Conservation (phyloP, 2,888 invertebrate species). For the Mythimna vitellina region DNA sequence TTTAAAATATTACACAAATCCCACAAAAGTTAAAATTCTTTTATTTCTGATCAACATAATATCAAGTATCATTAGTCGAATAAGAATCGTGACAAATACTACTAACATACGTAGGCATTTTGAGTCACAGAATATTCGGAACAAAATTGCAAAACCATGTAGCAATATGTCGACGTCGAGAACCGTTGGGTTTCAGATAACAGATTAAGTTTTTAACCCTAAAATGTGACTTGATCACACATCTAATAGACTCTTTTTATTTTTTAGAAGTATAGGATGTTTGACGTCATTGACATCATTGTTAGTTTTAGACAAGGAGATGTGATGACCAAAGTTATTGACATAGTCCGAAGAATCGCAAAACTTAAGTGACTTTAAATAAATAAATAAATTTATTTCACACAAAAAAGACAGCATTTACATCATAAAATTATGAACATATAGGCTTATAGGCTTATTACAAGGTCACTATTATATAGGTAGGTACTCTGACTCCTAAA, state of each 20-base stretch:
- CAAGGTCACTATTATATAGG: no score
- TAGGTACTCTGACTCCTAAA: no score
- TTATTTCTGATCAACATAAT: conserved; percentile 12
- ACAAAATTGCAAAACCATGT: conserved; percentile 80
- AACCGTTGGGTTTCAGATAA: conserved; percentile 60
- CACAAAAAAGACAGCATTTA: no score
- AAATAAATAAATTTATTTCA: no score
- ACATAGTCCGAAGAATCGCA: neutral
- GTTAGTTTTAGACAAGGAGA: conserved; percentile 45
- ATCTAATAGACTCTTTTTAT: conserved; percentile 50
- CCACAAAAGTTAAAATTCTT: neutral
- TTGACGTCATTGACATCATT: conserved; percentile 57
- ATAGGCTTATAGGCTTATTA: no score
- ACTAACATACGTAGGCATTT: conserved; percentile 47
- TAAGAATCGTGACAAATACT: conserved; percentile 45
- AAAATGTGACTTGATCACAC: conserved; percentile 61
- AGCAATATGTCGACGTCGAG: conserved; percentile 75
- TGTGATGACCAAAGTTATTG: neutral
- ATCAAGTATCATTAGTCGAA: conserved; percentile 35
- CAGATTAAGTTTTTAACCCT: conserved; percentile 66
- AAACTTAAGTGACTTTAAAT: no score
- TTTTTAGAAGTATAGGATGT: conserved; percentile 18
- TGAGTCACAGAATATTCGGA: conserved; percentile 62
- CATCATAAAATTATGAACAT: no score
- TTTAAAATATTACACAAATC: neutral